Percentiles rank a stretch among this genome's conserved stretches.
Evolutionary conservation across 2,888 invertebrate species (phyloP).

Genomic region (Choristoneura rosaceana): DNA sequence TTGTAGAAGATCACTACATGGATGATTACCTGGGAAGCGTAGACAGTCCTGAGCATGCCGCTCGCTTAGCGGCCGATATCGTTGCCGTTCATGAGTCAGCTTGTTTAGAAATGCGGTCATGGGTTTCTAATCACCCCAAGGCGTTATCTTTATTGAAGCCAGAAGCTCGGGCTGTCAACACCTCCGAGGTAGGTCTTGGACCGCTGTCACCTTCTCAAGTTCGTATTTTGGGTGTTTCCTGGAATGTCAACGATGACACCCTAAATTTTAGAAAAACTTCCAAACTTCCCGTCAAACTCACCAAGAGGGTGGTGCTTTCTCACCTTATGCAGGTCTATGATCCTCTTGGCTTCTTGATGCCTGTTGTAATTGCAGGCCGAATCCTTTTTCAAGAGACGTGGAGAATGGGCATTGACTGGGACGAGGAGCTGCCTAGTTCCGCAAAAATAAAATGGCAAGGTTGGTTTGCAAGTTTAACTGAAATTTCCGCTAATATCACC

Average conservation of each 20-base stretch:
- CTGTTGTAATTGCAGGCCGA: not conserved
- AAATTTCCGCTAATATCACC: not conserved
- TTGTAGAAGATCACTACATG: not conserved
- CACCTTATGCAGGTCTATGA: not conserved
- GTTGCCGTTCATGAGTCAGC: not conserved
- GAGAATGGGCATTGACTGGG: not conserved
- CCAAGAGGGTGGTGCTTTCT: not conserved
- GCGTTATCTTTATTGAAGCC: not conserved
- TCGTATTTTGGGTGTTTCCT: not conserved
- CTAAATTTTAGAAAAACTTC: not conserved
- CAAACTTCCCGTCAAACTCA: not conserved
- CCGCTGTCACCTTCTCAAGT: not conserved
- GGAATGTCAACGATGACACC: not conserved
- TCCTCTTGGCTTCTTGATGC: not conserved
- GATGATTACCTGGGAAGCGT: not conserved
- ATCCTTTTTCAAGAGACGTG: not conserved
- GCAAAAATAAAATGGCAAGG: not conserved
- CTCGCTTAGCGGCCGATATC: not conserved
- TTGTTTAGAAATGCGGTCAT: not conserved
- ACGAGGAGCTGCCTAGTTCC: not conserved
- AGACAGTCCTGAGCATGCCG: not conserved
- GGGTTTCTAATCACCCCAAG: not conserved
- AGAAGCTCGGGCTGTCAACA: not conserved
- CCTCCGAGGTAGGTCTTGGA: not conserved
- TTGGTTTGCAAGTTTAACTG: not conserved